phyloP scores from a whole-genome alignment of 2,113 vertebrate genomes.

The Lathamus discolor region DNA sequence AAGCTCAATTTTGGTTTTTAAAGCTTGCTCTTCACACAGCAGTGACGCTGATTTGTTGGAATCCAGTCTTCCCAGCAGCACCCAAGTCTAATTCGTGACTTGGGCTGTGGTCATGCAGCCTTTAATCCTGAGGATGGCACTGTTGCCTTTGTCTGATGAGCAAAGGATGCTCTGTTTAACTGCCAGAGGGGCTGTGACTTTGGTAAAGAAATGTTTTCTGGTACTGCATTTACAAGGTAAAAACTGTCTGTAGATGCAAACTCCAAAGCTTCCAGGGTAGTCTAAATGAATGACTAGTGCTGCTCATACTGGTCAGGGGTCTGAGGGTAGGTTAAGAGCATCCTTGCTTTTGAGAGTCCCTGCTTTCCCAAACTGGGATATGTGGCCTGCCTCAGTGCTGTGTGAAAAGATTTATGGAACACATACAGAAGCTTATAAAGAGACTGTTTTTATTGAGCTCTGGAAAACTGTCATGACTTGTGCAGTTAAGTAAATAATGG shows the following conservation, averaged over 20 bases:
- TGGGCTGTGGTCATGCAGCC: not conserved
- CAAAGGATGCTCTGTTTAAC: not conserved
- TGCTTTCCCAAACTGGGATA: accelerated
- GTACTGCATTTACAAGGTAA: not conserved
- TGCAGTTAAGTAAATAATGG: not conserved
- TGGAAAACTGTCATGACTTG: not conserved
- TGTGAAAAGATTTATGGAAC: not conserved
- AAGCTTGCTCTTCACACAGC: not conserved
- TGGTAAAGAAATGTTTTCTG: not conserved
- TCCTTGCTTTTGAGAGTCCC: not conserved
- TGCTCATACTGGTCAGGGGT: not conserved
- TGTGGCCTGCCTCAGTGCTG: not conserved
- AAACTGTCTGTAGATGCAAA: not conserved
- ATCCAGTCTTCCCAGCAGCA: not conserved
- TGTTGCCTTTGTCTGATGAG: not conserved
- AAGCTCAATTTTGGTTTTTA: not conserved
- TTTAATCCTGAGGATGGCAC: slow-evolving; percentile 8
- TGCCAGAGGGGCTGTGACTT: not conserved
- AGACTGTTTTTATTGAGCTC: not conserved
- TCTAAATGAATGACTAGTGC: not conserved
- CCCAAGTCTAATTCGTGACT: accelerated
- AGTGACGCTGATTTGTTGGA: not conserved
- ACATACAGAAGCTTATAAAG: not conserved
- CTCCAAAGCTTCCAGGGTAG: not conserved
- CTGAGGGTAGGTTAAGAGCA: not conserved